Base-by-base conservation (phyloP, 2,797 vertebrate species). In the Tragelaphus oryx region DNA sequence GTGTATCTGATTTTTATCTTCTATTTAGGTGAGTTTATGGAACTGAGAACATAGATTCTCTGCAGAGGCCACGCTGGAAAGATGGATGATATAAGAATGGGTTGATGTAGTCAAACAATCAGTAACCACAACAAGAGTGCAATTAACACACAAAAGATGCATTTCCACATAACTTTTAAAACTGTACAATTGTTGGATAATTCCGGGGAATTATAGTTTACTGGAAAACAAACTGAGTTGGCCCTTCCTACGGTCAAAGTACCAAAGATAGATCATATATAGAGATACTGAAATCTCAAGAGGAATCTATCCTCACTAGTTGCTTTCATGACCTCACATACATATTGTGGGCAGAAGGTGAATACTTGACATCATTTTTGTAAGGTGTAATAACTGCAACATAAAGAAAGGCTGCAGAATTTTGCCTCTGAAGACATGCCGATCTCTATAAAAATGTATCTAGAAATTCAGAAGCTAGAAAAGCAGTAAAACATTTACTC, bases 151-250 rank as follows among this genome's bases (percentile, higher is more conserved):
- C 22, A 81, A 83, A 55, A 85, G 62, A 84, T 68, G 33, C 24
- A 60, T 33, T 92, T 80, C 16, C 30, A 83, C 74, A 48, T 90
- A 79, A 76, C 71, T 84, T 84, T 92, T 81, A 95, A 96, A 95
- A 81, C 50, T 41, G 12, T n/a, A 28, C 76, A 85, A 68, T 68
- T 87, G 28, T 81, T 71, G n/a, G 26, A 81, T 90, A 92, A 95
- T 94, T 90, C 71, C 82, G 24, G 37, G 26, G 90, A 94, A 96
- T 92, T 85, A 76, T 37, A 81, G 82, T 88, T 95, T 74, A 28
- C 57, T 62, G 41, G 62, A 48, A 92, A 95, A 93, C 8, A 96
- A 68, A 30, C 44, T 44, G 26, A 76, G 2, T 8, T 76, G 17
- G 41, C 2, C 57, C 28, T 48, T 94, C 14, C 22, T 94, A 62